These are phyloP conservation scores for Ammodytes dubius DNA, from an alignment of 2,113 vertebrate genomes.

Conservation along the genomic window DNA sequence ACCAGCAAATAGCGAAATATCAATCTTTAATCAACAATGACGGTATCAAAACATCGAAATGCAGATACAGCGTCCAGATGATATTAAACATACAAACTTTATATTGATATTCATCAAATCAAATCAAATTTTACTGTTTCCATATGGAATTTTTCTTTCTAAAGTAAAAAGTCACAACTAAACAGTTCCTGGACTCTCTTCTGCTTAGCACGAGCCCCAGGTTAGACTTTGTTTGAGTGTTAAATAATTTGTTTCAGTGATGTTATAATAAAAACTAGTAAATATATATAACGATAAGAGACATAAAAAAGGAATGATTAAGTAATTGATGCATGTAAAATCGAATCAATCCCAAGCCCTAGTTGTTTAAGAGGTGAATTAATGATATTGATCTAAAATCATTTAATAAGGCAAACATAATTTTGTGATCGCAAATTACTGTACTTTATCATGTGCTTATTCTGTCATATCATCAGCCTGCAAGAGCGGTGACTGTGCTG, in stretches of 20 bases:
- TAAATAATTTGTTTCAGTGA: conserved; percentile 1
- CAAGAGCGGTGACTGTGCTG: background rate
- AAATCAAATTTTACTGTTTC: too few species aligned
- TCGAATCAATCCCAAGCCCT: conserved; percentile 9
- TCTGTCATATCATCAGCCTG: background rate
- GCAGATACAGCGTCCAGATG: too few species aligned
- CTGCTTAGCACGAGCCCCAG: background rate
- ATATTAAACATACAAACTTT: too few species aligned
- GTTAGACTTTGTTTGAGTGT: background rate
- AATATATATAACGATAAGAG: conserved; percentile 15
- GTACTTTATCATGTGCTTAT: background rate
- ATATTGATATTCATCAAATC: too few species aligned
- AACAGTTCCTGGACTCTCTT: background rate
- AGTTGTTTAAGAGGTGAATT: conserved; percentile 7
- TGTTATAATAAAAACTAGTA: background rate
- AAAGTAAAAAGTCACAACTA: background rate
- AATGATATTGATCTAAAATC: background rate
- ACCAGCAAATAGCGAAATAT: too few species aligned
- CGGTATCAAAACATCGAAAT: too few species aligned
- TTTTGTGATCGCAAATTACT: background rate
- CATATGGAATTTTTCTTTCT: too few species aligned
- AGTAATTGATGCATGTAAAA: conserved; percentile 25
- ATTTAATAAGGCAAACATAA: background rate
- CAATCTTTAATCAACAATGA: too few species aligned
- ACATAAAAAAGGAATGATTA: conserved; percentile 11